Base-by-base conservation (phyloP, 2,888 invertebrate genomes). In the Didymodactylos carnosus region DNA sequence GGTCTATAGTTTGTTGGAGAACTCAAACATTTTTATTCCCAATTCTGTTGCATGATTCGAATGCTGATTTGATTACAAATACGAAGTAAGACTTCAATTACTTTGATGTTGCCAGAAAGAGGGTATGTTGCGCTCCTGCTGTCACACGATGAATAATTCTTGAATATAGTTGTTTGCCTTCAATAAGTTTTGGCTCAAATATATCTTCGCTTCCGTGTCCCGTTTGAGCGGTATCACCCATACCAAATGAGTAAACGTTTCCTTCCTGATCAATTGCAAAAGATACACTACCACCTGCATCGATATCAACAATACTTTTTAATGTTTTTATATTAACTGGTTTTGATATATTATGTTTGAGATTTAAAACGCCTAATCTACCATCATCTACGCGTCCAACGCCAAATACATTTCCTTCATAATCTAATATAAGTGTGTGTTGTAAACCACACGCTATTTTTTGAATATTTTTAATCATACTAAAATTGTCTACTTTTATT, bases 371-470 rank as follows among this genome's bases (percentile, higher is more conserved):
- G 27, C 74, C 74, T 41, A 74, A 69, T 53, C 70, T 53, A 19
- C 74, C 74, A 39, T 74, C 71, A 13, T 71, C 39, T 16, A 53
- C 53, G 29, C 71, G 53, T 27, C 74, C 74, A 53, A 74, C 23
- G 7, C 71, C 41, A 46, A 71, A 71, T 7, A 74, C 74, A 39
- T 46, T 39, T 40, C 74, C 74, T 7, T 39, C 40, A 14, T 35
- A 62, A 71, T 74, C 74, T n/a, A 74, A 35, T 41, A 74, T 71
- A 25, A 74, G 25, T 10, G 74, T 74, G 23, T 74, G 74, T 53
- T 74, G 74, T 62, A 74, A 53, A 19, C 74, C 74, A n/a, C 74
- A 71, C n/a, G 71, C 39, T 8, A 72, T 62, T 53, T 74, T 71
- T n/a, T 51, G 29, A 11, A 74, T 29, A 25, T 39, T 53, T 16